A percentile compares a stretch with the other conserved stretches of the same genome.
phyloP scores from a whole-genome alignment of 2,888 invertebrate genomes.

The Patella caerulea region DNA sequence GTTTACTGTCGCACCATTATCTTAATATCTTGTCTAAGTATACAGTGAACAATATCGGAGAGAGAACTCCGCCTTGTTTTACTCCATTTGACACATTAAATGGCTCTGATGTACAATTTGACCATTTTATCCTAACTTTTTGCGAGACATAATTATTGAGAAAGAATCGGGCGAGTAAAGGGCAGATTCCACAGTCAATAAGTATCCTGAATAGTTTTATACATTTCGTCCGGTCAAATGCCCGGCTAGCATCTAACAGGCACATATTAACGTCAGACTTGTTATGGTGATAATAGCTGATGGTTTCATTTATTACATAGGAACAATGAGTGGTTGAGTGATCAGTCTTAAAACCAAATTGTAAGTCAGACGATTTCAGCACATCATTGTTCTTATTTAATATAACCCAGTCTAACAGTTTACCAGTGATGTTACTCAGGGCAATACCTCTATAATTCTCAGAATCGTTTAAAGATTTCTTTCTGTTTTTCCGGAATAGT shows the following conservation, averaged over 20 bases:
- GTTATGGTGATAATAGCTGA: neutral
- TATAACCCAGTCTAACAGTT: slow-evolving; percentile 4
- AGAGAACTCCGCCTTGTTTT: slow-evolving; percentile 22
- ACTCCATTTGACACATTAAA: slow-evolving; percentile 20
- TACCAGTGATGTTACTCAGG: slow-evolving; percentile 3
- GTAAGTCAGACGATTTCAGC: neutral
- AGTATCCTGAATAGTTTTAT: neutral
- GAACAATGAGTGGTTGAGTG: slow-evolving; percentile 1
- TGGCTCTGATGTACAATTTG: neutral
- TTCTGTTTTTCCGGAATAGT: neutral
- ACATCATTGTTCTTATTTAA: neutral
- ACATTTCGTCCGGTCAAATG: neutral
- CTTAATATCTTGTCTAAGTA: slow-evolving; percentile 19
- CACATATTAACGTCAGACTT: neutral
- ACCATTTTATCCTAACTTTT: neutral
- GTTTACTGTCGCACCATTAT: slow-evolving; percentile 13
- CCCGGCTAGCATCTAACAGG: neutral
- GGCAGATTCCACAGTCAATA: neutral
- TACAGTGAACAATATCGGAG: slow-evolving; percentile 20
- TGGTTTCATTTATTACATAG: neutral
- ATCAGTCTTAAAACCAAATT: slow-evolving; percentile 2
- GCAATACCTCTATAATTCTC: neutral
- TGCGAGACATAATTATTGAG: neutral
- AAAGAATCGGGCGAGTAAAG: neutral
- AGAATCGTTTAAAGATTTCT: neutral